Base-by-base conservation (phyloP, 2,113 vertebrate genomes). In the Trochalopteron elliotii region DNA sequence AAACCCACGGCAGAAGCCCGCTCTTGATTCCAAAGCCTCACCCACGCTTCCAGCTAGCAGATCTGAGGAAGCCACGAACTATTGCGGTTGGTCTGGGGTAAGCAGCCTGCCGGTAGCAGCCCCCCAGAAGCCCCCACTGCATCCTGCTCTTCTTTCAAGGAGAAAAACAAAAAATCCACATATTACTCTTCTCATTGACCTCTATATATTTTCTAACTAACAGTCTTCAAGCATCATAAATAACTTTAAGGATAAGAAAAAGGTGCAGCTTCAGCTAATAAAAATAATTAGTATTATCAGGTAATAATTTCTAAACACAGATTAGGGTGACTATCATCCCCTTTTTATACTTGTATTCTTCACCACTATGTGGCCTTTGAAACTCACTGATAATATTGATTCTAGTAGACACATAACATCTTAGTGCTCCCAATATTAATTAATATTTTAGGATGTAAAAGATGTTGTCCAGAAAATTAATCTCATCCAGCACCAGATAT, bases 111-210 rank as follows among this genome's bases (percentile, higher is more conserved):
- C n/a, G n/a, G n/a, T n/a, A n/a, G n/a, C n/a, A n/a, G n/a, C n/a
- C n/a, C n/a, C n/a, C n/a, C n/a, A n/a, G n/a, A n/a, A n/a, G n/a
- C n/a, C n/a, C n/a, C n/a, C n/a, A n/a, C n/a, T n/a, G n/a, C n/a
- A n/a, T n/a, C n/a, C n/a, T n/a, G n/a, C 49, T 64, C 5, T 81
- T 67, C 35, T 72, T 93, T 81, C 53, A 92, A 93, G 89, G 95
- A 72, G 60, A 88, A 85, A 83, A 67, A 1, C 3, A 28, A n/a
- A 17, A 90, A 60, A 14, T 2, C 1, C 22, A 19, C 15, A 25
- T 10, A 71, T 5, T 24, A 42, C 18, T 59, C 18, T 74, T 9
- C 5, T 25, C 5, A 2, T 53, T 82, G 28, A 40, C 10, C 8
- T 89, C 35, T 64, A 10, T 14, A 74, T 3, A 39, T 65, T 89